phyloP scores from a whole-genome alignment of 2,113 vertebrate species.

The Zosterops hypoxanthus region DNA sequence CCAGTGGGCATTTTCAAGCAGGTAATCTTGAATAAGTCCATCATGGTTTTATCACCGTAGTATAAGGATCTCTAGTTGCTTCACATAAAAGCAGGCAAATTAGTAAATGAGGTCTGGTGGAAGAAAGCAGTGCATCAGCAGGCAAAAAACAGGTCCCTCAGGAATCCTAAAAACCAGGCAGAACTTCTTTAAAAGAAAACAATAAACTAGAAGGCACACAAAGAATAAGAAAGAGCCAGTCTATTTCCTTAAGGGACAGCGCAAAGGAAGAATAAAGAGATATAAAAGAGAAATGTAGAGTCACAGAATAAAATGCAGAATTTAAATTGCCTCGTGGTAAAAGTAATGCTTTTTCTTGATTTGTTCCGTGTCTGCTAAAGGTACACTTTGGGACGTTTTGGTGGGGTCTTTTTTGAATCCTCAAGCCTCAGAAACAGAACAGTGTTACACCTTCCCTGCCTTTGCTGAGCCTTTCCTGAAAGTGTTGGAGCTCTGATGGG shows the following conservation, averaged over 20 bases:
- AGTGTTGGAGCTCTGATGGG: neutral
- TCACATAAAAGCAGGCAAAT: neutral
- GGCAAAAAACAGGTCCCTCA: neutral
- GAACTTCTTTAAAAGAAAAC: neutral
- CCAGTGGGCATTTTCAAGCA: neutral
- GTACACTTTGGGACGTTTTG: neutral
- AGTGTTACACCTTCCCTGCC: neutral
- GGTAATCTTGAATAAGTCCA: neutral
- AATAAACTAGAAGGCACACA: neutral
- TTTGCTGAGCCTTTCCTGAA: neutral
- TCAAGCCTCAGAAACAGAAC: neutral
- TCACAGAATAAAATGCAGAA: neutral
- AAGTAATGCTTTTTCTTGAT: neutral
- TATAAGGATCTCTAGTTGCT: neutral
- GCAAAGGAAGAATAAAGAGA: neutral
- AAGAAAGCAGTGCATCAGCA: neutral
- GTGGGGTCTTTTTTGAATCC: neutral
- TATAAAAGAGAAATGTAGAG: neutral
- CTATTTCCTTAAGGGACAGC: neutral
- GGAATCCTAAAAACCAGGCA: neutral
- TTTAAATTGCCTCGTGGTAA: neutral
- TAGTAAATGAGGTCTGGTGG: neutral
- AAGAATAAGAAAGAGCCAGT: neutral
- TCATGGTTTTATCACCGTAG: neutral
- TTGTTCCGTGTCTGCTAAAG: neutral